Base-by-base conservation (phyloP, 2,797 vertebrate genomes). In the Acomys russatus region DNA sequence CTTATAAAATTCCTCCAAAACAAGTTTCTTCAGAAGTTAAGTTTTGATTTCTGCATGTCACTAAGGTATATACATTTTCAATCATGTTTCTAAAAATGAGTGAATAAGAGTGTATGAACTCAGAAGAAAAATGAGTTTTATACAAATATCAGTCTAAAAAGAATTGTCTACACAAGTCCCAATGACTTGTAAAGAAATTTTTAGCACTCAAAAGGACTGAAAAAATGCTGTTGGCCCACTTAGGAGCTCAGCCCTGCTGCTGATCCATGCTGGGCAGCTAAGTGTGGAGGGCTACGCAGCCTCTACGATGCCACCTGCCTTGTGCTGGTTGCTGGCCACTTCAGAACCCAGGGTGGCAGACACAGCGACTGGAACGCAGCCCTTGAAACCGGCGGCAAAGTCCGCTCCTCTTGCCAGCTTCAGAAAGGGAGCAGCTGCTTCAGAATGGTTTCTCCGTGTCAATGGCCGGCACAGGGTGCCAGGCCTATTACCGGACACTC, bases 321-420 rank as follows among this genome's bases (percentile, higher is more conserved):
- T 38, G n/a, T 22, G 79, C 91, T 51, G 28, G 51, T 87, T 88
- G 14, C 17, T 86, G 44, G 63, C 66, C n/a, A 51, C 86, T 87
- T 95, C 89, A 77, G 94, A 96, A 86, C 63, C 96, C 6, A 96
- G 33, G 91, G 71, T 64, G 91, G 84, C 49, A 92, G 94, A 90
- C 28, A 94, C 4, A 79, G 44, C 64, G 95, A 63, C 51, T 79
- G 51, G 87, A 94, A 83, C 77, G 44, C 88, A 94, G 76, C 64
- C 51, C 44, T 4, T 51, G 79, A 90, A 79, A 28, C 20, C 44
- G 92, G 90, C 76, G 87, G 88, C 94, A 66, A 64, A 95, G 38
- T 74, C 71, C 77, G 7, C 56, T 68, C 61, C n/a, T 90, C 22
- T 84, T 94, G 85, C 18, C 84, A 79, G 56, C 68, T 70, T 85